Conservation (phyloP, 1,140 invertebrate genomes). For the Whitmania pigra region DNA sequence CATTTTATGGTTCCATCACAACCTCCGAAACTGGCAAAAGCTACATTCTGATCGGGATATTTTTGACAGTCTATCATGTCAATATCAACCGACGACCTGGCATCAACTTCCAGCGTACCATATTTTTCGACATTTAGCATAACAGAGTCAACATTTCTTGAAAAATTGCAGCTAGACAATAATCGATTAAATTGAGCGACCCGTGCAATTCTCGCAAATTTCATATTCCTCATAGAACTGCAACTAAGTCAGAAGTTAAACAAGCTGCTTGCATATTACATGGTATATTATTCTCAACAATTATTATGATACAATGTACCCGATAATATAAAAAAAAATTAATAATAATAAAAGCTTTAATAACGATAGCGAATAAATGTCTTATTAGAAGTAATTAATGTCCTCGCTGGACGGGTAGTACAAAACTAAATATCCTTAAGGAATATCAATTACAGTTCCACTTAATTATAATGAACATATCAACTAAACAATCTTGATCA, state of each 20-base stretch:
- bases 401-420: too few species aligned
- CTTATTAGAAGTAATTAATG: too few species aligned
- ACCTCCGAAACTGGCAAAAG: neutral
- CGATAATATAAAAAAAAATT: too few species aligned
- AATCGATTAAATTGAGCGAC: neutral
- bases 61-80: conserved; percentile 6
- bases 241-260: neutral
- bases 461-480: too few species aligned
- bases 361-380: too few species aligned
- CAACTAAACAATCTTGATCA: too few species aligned
- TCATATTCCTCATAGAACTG: neutral
- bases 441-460: too few species aligned
- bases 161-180: neutral
- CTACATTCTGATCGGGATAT: conserved; percentile 1
- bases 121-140: neutral
- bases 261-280: too few species aligned
- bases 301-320: too few species aligned
- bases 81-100: neutral
- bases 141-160: neutral
- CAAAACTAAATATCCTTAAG: too few species aligned
- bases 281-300: too few species aligned
- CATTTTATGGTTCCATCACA: neutral
- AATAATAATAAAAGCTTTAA: too few species aligned
- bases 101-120: neutral
- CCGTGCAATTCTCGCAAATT: neutral